Conservation (phyloP, 2,888 invertebrate species). For the Caenorhabditis uteleia region DNA sequence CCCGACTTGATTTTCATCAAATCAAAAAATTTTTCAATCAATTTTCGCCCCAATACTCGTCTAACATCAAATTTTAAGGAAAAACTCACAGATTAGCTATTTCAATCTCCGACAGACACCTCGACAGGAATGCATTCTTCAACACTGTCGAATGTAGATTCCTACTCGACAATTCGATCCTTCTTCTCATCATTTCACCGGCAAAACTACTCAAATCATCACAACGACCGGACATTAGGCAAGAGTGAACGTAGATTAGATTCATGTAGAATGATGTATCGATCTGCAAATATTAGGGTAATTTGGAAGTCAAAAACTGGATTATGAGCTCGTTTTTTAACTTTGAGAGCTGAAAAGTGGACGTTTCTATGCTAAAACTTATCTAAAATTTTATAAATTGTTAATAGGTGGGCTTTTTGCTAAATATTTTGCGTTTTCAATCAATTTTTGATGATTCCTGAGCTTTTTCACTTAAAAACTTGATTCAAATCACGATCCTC, state of each 20-base stretch:
- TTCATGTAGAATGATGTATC: slow-evolving; percentile 12
- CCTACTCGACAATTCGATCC: slow-evolving; percentile 11
- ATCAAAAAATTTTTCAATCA: too few relatives aligned
- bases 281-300: slow-evolving; percentile 3
- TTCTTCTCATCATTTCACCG: slow-evolving; percentile 15
- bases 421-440: too few relatives aligned
- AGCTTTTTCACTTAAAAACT: too few relatives aligned
- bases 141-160: slow-evolving; percentile 18
- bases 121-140: slow-evolving; percentile 15
- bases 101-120: slow-evolving; percentile 26
- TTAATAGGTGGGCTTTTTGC: too few relatives aligned
- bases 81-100: slow-evolving; percentile 14
- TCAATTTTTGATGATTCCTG: too few relatives aligned
- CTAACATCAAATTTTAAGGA: neutral
- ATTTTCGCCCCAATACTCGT: too few relatives aligned
- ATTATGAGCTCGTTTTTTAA: neutral
- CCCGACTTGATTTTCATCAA: too few relatives aligned
- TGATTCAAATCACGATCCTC: too few relatives aligned
- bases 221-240: slow-evolving; percentile 20
- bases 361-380: too few relatives aligned
- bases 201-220: slow-evolving; percentile 17
- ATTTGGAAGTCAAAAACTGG: neutral
- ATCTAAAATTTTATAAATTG: too few relatives aligned
- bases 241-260: slow-evolving; percentile 32
- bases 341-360: too few relatives aligned